These are phyloP conservation scores for Eolophus roseicapilla DNA, from an alignment of 2,113 vertebrate species.

Conservation along the genomic window DNA sequence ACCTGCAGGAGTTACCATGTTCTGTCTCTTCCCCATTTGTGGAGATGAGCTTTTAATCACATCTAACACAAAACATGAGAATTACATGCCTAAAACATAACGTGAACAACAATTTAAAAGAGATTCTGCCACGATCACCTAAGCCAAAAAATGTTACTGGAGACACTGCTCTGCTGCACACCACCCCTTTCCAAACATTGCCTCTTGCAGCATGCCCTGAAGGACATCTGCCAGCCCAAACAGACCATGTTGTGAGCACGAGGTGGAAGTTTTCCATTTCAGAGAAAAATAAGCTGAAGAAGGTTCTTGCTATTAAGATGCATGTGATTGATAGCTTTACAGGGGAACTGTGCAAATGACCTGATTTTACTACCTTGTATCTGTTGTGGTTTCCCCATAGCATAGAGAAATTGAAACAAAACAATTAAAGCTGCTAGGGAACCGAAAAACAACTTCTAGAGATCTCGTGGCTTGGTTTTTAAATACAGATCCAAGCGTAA, in stretches of 20 bases:
- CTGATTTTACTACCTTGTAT: background rate
- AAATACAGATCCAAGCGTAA: background rate
- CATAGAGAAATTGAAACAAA: background rate
- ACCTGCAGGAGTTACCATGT: background rate
- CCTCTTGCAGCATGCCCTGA: background rate
- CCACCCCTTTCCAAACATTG: background rate
- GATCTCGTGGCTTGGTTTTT: background rate
- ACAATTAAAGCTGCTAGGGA: background rate
- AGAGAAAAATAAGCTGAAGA: background rate
- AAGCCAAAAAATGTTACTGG: background rate
- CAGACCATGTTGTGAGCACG: rapidly evolving
- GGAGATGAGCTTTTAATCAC: background rate
- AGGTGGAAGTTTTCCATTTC: background rate
- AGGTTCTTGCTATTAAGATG: background rate
- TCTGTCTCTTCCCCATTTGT: background rate
- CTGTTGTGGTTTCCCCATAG: background rate
- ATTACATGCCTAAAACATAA: background rate
- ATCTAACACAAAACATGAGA: background rate
- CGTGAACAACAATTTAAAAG: background rate
- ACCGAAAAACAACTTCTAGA: conserved; percentile 11
- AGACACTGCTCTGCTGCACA: background rate
- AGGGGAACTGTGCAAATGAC: background rate
- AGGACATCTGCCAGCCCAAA: background rate
- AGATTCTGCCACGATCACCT: background rate
- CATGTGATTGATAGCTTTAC: background rate